Evolutionary conservation across 2,797 vertebrate genomes (phyloP), one percentile per base, ranked within the genome.

Genomic region (Eospalax fontanierii): DNA sequence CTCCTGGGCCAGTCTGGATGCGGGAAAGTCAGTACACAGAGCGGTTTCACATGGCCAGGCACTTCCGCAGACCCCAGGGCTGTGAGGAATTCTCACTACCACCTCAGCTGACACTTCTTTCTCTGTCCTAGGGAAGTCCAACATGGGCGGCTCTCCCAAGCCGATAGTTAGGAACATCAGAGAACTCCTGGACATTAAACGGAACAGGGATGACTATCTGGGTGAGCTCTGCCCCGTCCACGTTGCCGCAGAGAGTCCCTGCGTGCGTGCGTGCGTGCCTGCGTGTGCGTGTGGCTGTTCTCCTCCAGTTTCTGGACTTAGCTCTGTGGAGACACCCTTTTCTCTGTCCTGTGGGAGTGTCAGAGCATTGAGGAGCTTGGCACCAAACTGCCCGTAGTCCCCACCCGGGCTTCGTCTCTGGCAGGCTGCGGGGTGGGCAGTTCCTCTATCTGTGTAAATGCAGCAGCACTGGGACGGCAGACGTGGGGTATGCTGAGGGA

Each of bases 51-150:
- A 46, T 54, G 50, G 50, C 50, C 50, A 15, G 50, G 14, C 50
- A 14, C 50, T 73, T 78, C 35, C 26, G 2, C 38, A 6, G 24
- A 35, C 38, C 81, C 19, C 19, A 19, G 81, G 24, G 15, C 11
- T 28, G 43, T 43, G 57, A n/a, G 66, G 35, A 59, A 54, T 65
- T 18, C 24, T 50, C 21, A 35, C 1, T 2, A 63, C 35, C 50
- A 57, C n/a, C 4, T 24, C 16, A 54, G 35, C 0, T 8, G 74
- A 46, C 18, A 22, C 4, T 57, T 61, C 54, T 93, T 66, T 86
- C 86, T 35, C 26, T 73, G 0, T 93, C 92, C 65, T 96, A 99
- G 99, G 99, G 59, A 98, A 98, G 95, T 98, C 99, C 84, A 99
- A 99, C 92, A 98, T 98, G 82, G 99, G 99, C 8, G 91, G 11